Percentiles rank a stretch among this genome's conserved stretches.
These are phyloP conservation scores for Eupithecia dodoneata DNA, from an alignment of 2,888 invertebrate genomes.

Conservation along the genomic window DNA sequence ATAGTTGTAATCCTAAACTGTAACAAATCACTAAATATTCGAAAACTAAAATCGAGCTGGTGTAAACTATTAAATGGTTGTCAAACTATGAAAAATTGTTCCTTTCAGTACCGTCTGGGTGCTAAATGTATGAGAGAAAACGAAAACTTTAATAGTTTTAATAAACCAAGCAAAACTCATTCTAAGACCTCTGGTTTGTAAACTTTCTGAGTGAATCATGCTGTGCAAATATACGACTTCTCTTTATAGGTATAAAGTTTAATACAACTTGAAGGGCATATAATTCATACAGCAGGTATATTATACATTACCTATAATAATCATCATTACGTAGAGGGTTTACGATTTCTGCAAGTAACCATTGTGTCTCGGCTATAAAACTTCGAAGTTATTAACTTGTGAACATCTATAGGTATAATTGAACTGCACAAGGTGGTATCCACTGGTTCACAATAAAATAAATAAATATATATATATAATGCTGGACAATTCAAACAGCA, in stretches of 20 bases:
- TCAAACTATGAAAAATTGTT: neutral
- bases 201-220: neutral
- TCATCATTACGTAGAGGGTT: slow-evolving; percentile 17
- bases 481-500: too few species aligned
- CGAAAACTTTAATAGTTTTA: neutral
- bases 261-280: slow-evolving; percentile 1
- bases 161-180: neutral
- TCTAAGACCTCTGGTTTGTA: neutral
- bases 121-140: neutral
- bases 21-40: neutral
- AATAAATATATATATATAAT: too few species aligned
- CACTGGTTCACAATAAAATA: neutral
- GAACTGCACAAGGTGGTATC: neutral
- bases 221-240: slow-evolving; percentile 6
- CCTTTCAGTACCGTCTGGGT: neutral
- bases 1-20: neutral
- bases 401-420: neutral
- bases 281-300: slow-evolving; percentile 12
- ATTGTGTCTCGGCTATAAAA: slow-evolving; percentile 18
- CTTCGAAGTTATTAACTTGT: slow-evolving; percentile 3
- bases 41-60: neutral
- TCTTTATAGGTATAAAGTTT: neutral
- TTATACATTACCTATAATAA: slow-evolving; percentile 5
- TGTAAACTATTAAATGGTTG: neutral
- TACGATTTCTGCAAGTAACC: slow-evolving; percentile 20